Percentiles rank a stretch among this genome's conserved stretches.
Conservation (phyloP, 2,113 vertebrate genomes). For the Datnioides undecimradiatus region DNA sequence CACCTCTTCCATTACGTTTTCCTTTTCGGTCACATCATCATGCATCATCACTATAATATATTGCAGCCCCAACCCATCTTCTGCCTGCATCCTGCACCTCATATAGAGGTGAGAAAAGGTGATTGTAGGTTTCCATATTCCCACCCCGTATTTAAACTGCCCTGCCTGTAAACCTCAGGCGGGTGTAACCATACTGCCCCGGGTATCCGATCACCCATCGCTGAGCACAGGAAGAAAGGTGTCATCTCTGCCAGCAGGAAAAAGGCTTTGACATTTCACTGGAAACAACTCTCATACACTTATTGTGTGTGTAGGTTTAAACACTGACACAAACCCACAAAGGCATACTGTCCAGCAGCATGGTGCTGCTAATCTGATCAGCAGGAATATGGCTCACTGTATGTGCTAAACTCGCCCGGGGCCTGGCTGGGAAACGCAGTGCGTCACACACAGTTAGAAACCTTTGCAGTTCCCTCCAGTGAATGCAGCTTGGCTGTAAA, state of each 20-base stretch:
- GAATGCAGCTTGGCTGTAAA: background rate
- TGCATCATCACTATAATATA: background rate
- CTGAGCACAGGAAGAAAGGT: slow-evolving; percentile 55
- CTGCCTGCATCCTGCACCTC: background rate
- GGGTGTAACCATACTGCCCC: slow-evolving; percentile 10
- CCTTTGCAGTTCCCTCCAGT: slow-evolving; percentile 4
- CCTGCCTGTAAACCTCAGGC: background rate
- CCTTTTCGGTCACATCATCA: background rate
- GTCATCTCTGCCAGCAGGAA: slow-evolving; percentile 48
- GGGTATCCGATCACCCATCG: slow-evolving; percentile 27
- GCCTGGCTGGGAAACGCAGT: slow-evolving; percentile 43
- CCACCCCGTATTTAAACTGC: background rate
- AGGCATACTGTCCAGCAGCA: slow-evolving; percentile 15
- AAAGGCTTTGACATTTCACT: slow-evolving; percentile 48
- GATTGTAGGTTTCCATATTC: slow-evolving; percentile 14
- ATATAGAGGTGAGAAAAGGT: slow-evolving; percentile 15
- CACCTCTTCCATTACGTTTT: background rate
- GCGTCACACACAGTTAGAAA: slow-evolving; percentile 30
- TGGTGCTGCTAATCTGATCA: slow-evolving; percentile 62
- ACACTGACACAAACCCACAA: background rate
- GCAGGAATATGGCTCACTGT: slow-evolving; percentile 36
- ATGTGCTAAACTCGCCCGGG: slow-evolving; percentile 35
- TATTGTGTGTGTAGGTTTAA: background rate
- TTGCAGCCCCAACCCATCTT: background rate
- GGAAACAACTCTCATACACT: slow-evolving; percentile 48